Evolutionary conservation across 2,797 vertebrate species (phyloP).

Genomic region (Siniperca scherzeri): DNA sequence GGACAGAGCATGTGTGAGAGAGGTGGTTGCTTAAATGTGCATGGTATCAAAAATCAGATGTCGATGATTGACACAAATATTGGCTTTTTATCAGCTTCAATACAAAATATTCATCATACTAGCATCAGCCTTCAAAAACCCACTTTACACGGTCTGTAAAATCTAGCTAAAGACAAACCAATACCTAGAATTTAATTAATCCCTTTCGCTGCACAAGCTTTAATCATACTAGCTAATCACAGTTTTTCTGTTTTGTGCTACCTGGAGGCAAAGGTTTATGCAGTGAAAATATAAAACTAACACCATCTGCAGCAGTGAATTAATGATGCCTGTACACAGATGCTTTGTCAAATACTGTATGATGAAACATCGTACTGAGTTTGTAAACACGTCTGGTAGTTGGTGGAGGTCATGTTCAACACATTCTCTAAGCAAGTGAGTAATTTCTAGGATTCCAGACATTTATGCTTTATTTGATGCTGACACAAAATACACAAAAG

Average conservation of each 20-base stretch:
- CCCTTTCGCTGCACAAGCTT: neutral
- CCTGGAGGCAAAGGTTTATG: neutral
- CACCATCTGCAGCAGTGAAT: constrained; percentile 46
- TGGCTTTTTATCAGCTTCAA: neutral
- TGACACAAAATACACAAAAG: constrained; percentile 16
- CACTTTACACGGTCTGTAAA: neutral
- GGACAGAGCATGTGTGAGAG: neutral
- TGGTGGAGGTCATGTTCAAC: neutral
- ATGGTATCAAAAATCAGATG: neutral
- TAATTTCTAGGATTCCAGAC: constrained; percentile 15
- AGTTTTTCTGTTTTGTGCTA: neutral
- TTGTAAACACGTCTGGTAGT: constrained; percentile 40
- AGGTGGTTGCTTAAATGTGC: neutral
- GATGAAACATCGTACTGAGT: constrained; percentile 28
- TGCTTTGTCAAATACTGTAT: constrained; percentile 19
- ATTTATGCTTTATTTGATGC: constrained; percentile 28
- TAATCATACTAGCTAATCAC: neutral
- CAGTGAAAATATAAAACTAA: constrained; percentile 23
- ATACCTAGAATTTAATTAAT: neutral
- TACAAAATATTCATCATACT: neutral
- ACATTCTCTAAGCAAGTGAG: constrained; percentile 18
- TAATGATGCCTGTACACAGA: constrained; percentile 27
- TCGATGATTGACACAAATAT: neutral
- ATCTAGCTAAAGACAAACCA: neutral
- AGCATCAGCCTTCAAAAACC: neutral